Percentiles rank a stretch among this genome's conserved stretches.
phyloP scores from a whole-genome alignment of 2,113 vertebrate genomes.

The Zeus faber region DNA sequence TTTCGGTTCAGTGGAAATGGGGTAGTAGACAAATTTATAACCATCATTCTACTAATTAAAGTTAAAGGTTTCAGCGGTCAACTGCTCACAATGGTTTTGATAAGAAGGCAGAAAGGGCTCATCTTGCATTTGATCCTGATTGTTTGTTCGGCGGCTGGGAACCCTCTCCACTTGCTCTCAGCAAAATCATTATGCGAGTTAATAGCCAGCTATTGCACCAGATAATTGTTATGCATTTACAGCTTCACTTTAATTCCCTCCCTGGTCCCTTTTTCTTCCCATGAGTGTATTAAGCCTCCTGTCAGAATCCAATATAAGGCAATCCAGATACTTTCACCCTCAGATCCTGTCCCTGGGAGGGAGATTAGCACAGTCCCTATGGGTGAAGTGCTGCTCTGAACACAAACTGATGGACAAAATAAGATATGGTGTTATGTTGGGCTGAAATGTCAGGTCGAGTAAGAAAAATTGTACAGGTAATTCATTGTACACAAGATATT shows the following conservation, averaged over 20 bases:
- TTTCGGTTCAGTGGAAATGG: too few species aligned
- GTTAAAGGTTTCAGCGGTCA: too few species aligned
- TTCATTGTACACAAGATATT: not conserved
- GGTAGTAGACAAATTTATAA: too few species aligned
- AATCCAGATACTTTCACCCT: constrained; percentile 1
- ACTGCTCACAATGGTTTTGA: too few species aligned
- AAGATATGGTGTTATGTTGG: not conserved
- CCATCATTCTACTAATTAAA: too few species aligned
- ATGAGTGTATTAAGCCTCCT: not conserved
- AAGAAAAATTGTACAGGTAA: not conserved
- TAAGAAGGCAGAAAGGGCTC: too few species aligned
- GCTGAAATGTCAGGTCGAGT: not conserved
- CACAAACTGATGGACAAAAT: constrained; percentile 4
- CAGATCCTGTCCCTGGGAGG: constrained; percentile 12
- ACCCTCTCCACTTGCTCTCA: too few species aligned
- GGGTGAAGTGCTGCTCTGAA: constrained; percentile 2
- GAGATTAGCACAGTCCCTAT: constrained; percentile 6
- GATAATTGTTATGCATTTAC: not conserved
- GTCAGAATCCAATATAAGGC: constrained; percentile 5
- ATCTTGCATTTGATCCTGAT: too few species aligned
- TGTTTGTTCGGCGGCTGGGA: too few species aligned
- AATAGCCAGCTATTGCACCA: constrained; percentile 2
- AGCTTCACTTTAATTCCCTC: not conserved
- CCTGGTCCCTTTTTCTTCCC: not conserved
- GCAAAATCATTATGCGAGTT: too few species aligned